Evolutionary conservation across 2,797 vertebrate species (phyloP), one percentile per base, ranked within the genome.

Genomic region (Erpetoichthys calabaricus): DNA sequence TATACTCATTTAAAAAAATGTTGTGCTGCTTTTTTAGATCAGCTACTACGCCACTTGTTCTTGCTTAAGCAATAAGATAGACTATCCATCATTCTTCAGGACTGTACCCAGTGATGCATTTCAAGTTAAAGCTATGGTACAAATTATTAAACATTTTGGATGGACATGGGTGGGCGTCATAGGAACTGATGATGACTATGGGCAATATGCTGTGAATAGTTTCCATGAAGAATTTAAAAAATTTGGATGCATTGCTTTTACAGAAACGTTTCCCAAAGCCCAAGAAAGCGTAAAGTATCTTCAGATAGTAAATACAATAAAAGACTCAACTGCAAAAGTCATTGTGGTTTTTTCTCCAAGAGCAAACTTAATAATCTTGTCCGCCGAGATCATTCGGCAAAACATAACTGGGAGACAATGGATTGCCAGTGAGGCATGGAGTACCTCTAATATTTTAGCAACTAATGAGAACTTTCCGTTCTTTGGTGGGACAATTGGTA

Each of bases 361-460:
- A 45, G 73, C 70, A 52, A 69, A 75, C 52, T 66, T 73, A 8
- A 57, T 71, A 42, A 70, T 72, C 4, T 55, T 75, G n/a, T 54
- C 71, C 45, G 66, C 67, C 44, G 70, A 75, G 58, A 58, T 70
- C n/a, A 56, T 71, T 3, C 45, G 45, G 7, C 75, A 74, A 58
- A 77, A 77, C 8, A 58, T 77, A 45, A 77, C 65, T 1, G 73
- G 63, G 2, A 70, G 62, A 53, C 69, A 75, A 58, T 77, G 75
- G 75, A 64, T 77, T 6, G 75, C 73, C 43, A 74, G 70, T 8
- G 75, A 77, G 56, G 75, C 75, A 8, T 77, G 75, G 75, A 62
- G 73, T 42, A 75, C 73, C 44, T 75, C 71, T 52, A 69, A 69
- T 44, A 64, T 69, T 42, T 59, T 75, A n/a, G 69, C 70, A 8